phyloP scores from a whole-genome alignment of 2,888 invertebrate genomes.

The Pseudoips prasinana region DNA sequence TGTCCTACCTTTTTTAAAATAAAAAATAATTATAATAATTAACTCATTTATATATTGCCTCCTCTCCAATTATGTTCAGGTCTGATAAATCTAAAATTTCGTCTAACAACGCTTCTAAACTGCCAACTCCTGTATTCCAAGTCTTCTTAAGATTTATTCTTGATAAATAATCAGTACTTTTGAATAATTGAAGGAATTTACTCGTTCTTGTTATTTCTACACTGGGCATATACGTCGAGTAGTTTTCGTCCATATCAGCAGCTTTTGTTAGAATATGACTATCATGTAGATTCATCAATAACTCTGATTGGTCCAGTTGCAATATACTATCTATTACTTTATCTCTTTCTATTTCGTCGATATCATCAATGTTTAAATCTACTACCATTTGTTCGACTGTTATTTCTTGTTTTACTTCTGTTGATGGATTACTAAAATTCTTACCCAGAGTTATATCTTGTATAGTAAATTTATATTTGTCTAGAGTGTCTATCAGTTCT shows the following conservation, averaged over 20 bases:
- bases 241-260: slow-evolving; percentile 19
- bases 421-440: slow-evolving; percentile 12
- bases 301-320: slow-evolving; percentile 73
- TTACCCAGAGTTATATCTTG: no score
- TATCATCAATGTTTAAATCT: slow-evolving; percentile 9
- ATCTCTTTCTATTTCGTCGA: slow-evolving; percentile 11
- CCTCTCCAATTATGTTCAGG: no score
- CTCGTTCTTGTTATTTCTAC: slow-evolving; percentile 30
- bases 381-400: slow-evolving; percentile 13
- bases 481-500: slow-evolving; percentile 69
- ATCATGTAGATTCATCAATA: slow-evolving; percentile 78
- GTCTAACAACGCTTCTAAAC: slow-evolving; percentile 48
- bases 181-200: slow-evolving; percentile 41
- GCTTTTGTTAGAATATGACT: slow-evolving; percentile 27
- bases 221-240: slow-evolving; percentile 3
- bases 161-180: slow-evolving; percentile 71
- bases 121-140: slow-evolving; percentile 81
- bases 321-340: slow-evolving; percentile 81
- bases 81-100: slow-evolving; percentile 28
- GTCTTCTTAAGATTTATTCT: slow-evolving; percentile 77
- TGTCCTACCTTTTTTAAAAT: no score
- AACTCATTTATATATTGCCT: no score
- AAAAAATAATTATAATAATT: no score
- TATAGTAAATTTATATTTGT: slow-evolving; percentile 74
- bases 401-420: slow-evolving; percentile 3